Base-by-base conservation (phyloP, 2,113 vertebrate species). In the human (Homo sapiens) region DNA sequence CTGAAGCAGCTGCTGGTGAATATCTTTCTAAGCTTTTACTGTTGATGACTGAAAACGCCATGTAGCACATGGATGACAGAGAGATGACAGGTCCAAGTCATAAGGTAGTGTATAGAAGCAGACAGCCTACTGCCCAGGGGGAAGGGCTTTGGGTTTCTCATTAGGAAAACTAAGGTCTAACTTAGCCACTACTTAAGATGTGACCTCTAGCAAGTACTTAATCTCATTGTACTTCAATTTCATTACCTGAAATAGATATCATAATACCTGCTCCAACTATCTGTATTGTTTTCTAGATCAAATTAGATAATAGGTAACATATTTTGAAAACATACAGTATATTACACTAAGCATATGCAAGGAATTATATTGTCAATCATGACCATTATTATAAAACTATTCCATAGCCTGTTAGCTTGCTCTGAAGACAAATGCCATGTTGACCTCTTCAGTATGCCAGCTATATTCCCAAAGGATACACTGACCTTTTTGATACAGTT, bases 401-500 rank as follows among this genome's bases (percentile, higher is more conserved):
- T 68, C 48, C 18, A 9, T 3, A 93, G 25, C 25, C 50, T 92
- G 84, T 94, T 3, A 27, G 22, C 20, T 59, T 50, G 18, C 45
- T 95, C 84, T 45, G 75, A 90, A 92, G 79, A 81, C 11, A 81
- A 92, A 93, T n/a, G n/a, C 61, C 57, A 50, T 43, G 66, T 55
- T 97, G 89, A 50, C 72, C 78, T 91, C 88, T 52, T 48, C 5
- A 17, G 48, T 35, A 55, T 35, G 45, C 52, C 50, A 72, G 87
- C 32, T 72, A 1, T 57, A 59, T 87, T 93, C 89, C 93, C 87
- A 78, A 87, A 90, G 90, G 97, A 92, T 16, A n/a, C 45, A 17
- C 18, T 84, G 92, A 84, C 95, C 80, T 97, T 98, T 97, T 10
- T 1, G 43, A 76, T 88, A 50, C 6, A 25, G 50, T 79, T 96